Evolutionary conservation across 2,888 invertebrate genomes (phyloP), one percentile per base, ranked within the genome.

Genomic region (Stegana nigrithorax): DNA sequence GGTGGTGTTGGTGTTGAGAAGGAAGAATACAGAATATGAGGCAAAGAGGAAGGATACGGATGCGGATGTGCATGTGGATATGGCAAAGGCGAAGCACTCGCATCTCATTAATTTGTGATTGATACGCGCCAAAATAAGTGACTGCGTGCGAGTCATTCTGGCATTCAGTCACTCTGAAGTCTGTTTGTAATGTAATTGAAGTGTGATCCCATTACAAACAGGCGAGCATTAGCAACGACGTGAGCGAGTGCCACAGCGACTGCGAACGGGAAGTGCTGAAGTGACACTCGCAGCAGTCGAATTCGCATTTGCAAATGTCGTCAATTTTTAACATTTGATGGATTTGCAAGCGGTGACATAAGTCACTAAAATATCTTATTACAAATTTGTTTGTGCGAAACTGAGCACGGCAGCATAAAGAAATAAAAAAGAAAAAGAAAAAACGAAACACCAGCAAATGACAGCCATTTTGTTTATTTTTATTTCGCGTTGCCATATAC

Each of bases 51-150:
- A 42, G 42, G 42, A 14, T 42, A 4, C 29, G 29, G 19, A 12
- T 32, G 32, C 8, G 50, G 29, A 58, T 53, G 60, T 59, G 60
- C 62, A 63, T 72, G 71, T 72, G 74, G 72, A 67, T 66, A 39
- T 45, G 57, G 39, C 2, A 68, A 76, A 66, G 71, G 73, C 73
- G 73, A 73, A 75, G 72, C 76, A 79, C 82, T 82, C 83, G 78
- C 81, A 81, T 83, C 83, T 83, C 83, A 83, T 82, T 82, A 83
- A 83, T 83, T 81, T 81, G 83, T 83, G 83, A 76, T 76, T 76
- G 75, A 76, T 76, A 76, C 75, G 75, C 74, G 67, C 32, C 21
- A 55, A 17, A 55, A 19, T 55, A 21, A 55, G 32, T 55, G 32
- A 55, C 53, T 39, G 39, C n/a, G 12, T 39, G 39, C n/a, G 39